Conservation (phyloP, 2,888 invertebrate species). For the Eucera pruinosa region DNA sequence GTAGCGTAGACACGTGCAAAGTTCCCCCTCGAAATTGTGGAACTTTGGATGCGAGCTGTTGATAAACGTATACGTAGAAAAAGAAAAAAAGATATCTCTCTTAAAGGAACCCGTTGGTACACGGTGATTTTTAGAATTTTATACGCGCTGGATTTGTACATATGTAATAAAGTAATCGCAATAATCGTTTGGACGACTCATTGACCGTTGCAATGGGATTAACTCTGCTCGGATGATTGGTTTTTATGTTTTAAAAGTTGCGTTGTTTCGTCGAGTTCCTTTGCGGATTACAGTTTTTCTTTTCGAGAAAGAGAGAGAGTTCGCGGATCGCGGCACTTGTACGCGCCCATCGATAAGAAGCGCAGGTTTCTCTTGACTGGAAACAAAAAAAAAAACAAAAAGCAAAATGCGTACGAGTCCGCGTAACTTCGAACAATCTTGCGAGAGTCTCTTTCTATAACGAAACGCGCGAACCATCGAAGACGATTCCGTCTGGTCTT, state of each 20-base stretch:
- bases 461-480: too few relatives aligned
- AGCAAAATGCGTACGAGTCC: constrained; percentile 42
- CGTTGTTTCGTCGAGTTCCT: too few relatives aligned
- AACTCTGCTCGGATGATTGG: constrained; percentile 59
- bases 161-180: constrained; percentile 25
- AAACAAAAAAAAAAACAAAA: too few relatives aligned
- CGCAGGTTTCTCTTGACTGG: too few relatives aligned
- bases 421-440: constrained; percentile 5
- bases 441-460: neutral
- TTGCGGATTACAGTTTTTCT: too few relatives aligned
- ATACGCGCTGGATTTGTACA: constrained; percentile 47
- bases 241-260: constrained; percentile 11
- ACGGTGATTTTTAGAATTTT: constrained; percentile 1
- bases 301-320: too few relatives aligned
- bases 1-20: neutral
- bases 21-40: constrained; percentile 5
- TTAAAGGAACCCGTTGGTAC: constrained; percentile 3
- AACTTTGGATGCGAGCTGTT: constrained; percentile 4
- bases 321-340: too few relatives aligned
- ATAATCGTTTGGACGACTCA: constrained; percentile 37
- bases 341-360: too few relatives aligned
- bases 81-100: neutral
- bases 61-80: neutral
- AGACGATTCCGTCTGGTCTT: constrained; percentile 13
- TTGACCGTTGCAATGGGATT: constrained; percentile 55